These are phyloP conservation scores for Numenius arquata DNA, from an alignment of 2,113 vertebrate species.

Conservation along the genomic window DNA sequence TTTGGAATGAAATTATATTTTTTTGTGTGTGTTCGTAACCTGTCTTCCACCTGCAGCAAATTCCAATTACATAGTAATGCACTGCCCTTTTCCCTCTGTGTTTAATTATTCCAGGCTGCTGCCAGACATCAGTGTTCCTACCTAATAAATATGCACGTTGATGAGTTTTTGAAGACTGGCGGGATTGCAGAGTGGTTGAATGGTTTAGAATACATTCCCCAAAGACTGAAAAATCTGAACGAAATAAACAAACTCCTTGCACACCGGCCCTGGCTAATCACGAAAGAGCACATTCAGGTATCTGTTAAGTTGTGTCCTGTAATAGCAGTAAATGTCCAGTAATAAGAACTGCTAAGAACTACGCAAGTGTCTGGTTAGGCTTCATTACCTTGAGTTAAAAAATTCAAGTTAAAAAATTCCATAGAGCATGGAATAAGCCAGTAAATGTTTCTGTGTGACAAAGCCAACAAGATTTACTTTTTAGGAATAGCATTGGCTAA, in stretches of 20 bases:
- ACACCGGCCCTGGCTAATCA: conserved; percentile 85
- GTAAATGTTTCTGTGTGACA: background rate
- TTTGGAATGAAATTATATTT: background rate
- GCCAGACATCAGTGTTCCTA: conserved; percentile 86
- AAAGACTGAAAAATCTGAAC: conserved; percentile 85
- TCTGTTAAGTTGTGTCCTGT: background rate
- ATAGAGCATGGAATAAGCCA: background rate
- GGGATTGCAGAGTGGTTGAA: conserved; percentile 84
- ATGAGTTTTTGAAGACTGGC: conserved; percentile 85
- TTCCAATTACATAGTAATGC: background rate
- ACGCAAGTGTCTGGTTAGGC: background rate
- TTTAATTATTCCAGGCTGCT: conserved; percentile 75
- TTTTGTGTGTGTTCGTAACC: background rate
- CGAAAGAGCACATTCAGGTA: conserved; percentile 88
- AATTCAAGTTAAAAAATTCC: too few relatives aligned
- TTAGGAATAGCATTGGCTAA: background rate
- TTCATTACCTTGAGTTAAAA: background rate
- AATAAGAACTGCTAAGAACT: background rate
- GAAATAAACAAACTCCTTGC: conserved; percentile 88
- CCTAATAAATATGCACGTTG: conserved; percentile 85
- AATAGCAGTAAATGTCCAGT: background rate
- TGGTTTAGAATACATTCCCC: conserved; percentile 82
- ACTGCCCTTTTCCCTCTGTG: background rate
- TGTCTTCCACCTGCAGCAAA: background rate
- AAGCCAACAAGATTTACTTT: background rate